Percentiles rank a stretch among this genome's conserved stretches.
Evolutionary conservation across 1,140 invertebrate species (phyloP).

Genomic region (Globodera rostochiensis): DNA sequence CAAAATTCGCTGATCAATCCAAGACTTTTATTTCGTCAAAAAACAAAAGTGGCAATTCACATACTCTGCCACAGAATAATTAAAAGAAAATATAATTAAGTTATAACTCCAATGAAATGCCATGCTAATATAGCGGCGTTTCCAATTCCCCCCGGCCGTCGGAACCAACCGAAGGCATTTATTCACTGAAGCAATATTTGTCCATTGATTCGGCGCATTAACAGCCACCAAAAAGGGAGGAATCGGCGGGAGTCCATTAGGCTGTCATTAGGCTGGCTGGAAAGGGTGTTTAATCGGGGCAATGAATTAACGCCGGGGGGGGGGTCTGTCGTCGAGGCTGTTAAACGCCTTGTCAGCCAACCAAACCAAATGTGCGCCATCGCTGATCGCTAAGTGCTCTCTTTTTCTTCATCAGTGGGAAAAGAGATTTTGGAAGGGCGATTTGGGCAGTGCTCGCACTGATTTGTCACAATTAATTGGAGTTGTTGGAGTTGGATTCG

Average conservation of each 20-base stretch:
- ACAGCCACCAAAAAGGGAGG: constrained; percentile 5
- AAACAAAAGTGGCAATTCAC: too few species aligned
- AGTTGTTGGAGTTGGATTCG: too few species aligned
- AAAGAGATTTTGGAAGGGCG: not conserved
- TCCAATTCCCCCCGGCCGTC: too few species aligned
- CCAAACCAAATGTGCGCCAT: not conserved
- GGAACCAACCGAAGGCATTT: too few species aligned
- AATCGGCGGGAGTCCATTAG: constrained; percentile 9
- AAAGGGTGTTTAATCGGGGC: constrained; percentile 11
- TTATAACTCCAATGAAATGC: too few species aligned
- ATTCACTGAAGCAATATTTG: not conserved
- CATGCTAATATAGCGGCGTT: too few species aligned
- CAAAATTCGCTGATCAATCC: not conserved
- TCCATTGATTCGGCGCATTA: constrained; percentile 9
- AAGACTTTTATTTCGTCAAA: too few species aligned
- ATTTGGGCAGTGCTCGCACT: not conserved
- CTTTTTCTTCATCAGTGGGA: not conserved
- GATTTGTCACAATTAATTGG: not conserved
- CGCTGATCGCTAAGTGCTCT: constrained; percentile 9
- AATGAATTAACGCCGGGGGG: constrained; percentile 7
- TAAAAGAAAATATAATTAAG: too few species aligned
- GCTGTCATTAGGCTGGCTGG: not conserved
- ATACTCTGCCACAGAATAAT: too few species aligned
- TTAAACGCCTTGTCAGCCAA: constrained; percentile 8
- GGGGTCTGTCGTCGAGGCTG: not conserved